Conservation (phyloP, 2,797 vertebrate species). For the Spondyliosoma cantharus region DNA sequence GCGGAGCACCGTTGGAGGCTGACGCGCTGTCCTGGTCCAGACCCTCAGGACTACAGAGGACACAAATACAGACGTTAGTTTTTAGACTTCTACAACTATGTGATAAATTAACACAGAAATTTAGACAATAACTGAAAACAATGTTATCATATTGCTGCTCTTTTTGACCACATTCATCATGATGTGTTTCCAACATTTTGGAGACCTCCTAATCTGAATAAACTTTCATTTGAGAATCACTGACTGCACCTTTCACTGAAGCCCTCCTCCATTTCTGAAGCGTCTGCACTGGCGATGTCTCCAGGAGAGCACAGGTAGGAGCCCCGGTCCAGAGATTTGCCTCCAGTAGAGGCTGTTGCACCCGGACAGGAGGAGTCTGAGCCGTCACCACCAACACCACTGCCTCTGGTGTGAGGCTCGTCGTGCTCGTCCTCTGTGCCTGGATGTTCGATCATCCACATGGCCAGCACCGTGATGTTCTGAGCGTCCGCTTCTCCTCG, state of each 20-base stretch:
- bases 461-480: conserved; percentile 97
- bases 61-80: background rate
- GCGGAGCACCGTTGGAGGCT: conserved; percentile 86
- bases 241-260: conserved; percentile 91
- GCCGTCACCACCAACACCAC: conserved; percentile 59
- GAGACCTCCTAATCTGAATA: background rate
- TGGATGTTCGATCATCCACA: conserved; percentile 99
- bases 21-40: conserved; percentile 92
- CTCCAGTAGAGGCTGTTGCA: conserved; percentile 81
- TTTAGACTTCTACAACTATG: background rate
- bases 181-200: too few relatives aligned
- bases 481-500: conserved; percentile 96
- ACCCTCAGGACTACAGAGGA: conserved; percentile 86
- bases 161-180: too few relatives aligned
- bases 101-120: too few relatives aligned
- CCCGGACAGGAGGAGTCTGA: conserved; percentile 82
- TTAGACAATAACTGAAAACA: too few relatives aligned
- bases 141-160: too few relatives aligned
- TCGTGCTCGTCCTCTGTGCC: conserved; percentile 90
- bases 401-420: conserved; percentile 82
- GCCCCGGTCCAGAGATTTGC: conserved; percentile 89
- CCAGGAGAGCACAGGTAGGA: conserved; percentile 89
- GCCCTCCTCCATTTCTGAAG: conserved; percentile 93
- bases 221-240: background rate
- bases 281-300: conserved; percentile 90